Conservation (phyloP, 2,888 invertebrate genomes). For the Leptodirus hochenwartii region DNA sequence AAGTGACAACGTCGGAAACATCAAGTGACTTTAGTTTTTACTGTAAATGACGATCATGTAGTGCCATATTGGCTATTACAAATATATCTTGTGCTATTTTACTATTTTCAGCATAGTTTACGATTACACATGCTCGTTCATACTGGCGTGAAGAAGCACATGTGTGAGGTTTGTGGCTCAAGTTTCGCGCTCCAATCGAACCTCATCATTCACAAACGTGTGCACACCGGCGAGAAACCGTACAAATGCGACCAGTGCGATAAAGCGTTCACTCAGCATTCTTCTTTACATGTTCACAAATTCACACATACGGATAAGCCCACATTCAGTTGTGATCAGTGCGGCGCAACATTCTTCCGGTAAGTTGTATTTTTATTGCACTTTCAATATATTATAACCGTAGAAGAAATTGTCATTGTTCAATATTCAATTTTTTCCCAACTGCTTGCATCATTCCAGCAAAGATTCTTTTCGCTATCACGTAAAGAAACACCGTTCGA, state of each 20-base stretch:
- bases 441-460: too few species aligned
- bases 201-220: conserved; percentile 13
- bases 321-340: conserved; percentile 14
- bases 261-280: conserved; percentile 15
- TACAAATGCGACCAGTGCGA: conserved; percentile 15
- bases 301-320: conserved; percentile 13
- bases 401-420: too few species aligned
- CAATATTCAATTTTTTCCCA: too few species aligned
- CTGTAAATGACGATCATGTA: too few species aligned
- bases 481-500: conserved; percentile 13
- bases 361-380: too few species aligned
- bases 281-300: conserved; percentile 15
- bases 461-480: conserved; percentile 14
- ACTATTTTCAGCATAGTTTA: conserved; percentile 14
- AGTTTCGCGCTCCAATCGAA: conserved; percentile 15
- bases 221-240: conserved; percentile 16
- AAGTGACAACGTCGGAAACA: too few species aligned
- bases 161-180: conserved; percentile 17
- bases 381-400: too few species aligned
- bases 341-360: conserved; percentile 14
- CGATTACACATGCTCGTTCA: conserved; percentile 15
- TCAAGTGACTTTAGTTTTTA: too few species aligned
- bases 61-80: too few species aligned
- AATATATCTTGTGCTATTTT: too few species aligned
- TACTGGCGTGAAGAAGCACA: conserved; percentile 14